Base-by-base conservation (phyloP, 1,140 invertebrate genomes). In the Phymastichus coffea region DNA sequence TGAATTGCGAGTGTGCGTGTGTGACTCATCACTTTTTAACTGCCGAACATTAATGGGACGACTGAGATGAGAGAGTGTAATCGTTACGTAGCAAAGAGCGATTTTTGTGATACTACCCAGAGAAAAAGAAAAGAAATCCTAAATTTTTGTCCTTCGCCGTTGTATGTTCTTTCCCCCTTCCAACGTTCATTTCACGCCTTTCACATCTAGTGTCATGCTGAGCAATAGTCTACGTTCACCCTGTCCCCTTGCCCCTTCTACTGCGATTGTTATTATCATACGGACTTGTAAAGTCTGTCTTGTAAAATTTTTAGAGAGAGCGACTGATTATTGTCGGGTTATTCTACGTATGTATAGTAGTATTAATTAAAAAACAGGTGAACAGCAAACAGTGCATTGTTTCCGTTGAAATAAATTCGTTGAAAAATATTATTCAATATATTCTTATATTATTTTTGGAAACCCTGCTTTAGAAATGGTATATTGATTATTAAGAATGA, bases 321-420 rank as follows among this genome's bases (percentile, higher is more conserved):
- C 49, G 69, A 75, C 73, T 74, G 73, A 70, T 66, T n/a, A n/a
- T n/a, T 70, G 66, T 76, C 70, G 70, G 76, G 65, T 72, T n/a
- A n/a, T n/a, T n/a, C n/a, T n/a, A n/a, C n/a, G n/a, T 71, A 75
- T 79, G 74, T 79, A 79, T 76, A 77, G 71, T 77, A 77, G 73
- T 75, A 40, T 9, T n/a, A 73, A 66, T 75, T 75, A 77, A 67
- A 69, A n/a, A n/a, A n/a, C n/a, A 33, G 73, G 74, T 76, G 72
- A 77, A 75, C 72, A 76, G 72, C 74, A 66, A 74, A 74, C 73
- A 76, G 70, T 76, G 71, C 72, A 77, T 74, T 76, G 73, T 79
- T 78, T 78, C 75, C 76, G 76, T 77, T 79, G 71, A 77, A 79
- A 77, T 77, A 79, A 78, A 79, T 62, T 74, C 75, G 75, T 78